These are phyloP conservation scores for Helleia helle DNA, from an alignment of 2,888 invertebrate species.

Conservation along the genomic window DNA sequence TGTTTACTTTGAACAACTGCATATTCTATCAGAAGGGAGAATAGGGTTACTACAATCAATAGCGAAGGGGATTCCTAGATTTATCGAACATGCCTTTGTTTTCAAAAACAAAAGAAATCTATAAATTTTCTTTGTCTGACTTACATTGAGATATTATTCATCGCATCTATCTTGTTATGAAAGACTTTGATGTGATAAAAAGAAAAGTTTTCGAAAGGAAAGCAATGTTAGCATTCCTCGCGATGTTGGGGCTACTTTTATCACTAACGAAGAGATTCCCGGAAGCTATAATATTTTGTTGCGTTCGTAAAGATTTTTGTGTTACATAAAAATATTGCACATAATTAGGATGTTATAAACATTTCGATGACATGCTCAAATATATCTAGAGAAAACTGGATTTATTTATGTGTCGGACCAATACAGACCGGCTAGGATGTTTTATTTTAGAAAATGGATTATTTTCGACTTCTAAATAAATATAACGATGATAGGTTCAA, in stretches of 20 bases:
- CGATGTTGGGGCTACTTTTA: conserved; percentile 46
- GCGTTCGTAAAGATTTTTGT: conserved; percentile 34
- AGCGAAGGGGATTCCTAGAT: conserved; percentile 51
- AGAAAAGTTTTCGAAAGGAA: conserved; percentile 40
- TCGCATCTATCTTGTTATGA: conserved; percentile 37
- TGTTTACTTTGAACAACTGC: conserved; percentile 54
- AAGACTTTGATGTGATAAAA: conserved; percentile 51
- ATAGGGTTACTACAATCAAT: conserved; percentile 54
- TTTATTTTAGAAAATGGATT: no score
- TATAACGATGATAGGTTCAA: no score
- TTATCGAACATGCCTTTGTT: conserved; percentile 39
- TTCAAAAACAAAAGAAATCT: conserved; percentile 20
- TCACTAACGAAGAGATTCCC: conserved; percentile 56
- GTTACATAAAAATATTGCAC: conserved; percentile 34
- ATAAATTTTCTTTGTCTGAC: conserved; percentile 20
- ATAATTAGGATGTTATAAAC: conserved; percentile 43
- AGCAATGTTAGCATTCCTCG: conserved; percentile 51
- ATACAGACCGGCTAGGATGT: no score
- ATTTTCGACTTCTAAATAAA: no score
- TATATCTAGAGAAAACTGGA: no score
- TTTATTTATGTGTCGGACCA: no score
- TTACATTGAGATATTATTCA: conserved; percentile 23
- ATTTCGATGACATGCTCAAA: no score
- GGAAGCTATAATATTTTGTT: conserved; percentile 56
- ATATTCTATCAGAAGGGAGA: conserved; percentile 42